Conservation (phyloP, 2,113 vertebrate species). For the Neodon shergylaensis region DNA sequence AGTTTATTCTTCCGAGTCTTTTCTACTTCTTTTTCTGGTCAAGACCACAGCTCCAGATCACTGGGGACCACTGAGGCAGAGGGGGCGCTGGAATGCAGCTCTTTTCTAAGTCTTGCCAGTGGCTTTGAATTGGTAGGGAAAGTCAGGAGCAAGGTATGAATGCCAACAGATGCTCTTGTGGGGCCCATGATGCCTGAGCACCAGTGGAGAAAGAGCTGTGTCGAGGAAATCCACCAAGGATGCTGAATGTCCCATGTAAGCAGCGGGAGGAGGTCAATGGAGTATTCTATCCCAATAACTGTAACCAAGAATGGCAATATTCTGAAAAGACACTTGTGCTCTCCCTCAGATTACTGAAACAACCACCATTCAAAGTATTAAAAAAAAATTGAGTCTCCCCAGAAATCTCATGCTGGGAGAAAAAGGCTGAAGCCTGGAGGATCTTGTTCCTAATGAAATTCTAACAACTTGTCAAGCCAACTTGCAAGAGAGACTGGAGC, state of each 20-base stretch:
- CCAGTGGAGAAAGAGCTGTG: neutral
- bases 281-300: neutral
- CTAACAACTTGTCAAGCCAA: neutral
- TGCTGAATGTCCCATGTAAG: neutral
- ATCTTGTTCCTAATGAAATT: neutral
- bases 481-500: neutral
- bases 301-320: neutral
- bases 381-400: neutral
- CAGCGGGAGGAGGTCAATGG: neutral
- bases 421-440: neutral
- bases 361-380: neutral
- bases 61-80: neutral
- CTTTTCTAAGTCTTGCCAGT: neutral
- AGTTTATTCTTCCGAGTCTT: neutral
- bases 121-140: neutral
- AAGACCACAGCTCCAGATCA: neutral
- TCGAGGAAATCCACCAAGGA: neutral
- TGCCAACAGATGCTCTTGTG: neutral
- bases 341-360: neutral
- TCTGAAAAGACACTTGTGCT: neutral
- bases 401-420: no score
- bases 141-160: neutral
- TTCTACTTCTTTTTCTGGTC: neutral
- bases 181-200: neutral
- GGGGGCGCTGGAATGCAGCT: accelerated